Evolutionary conservation across 2,113 vertebrate species (phyloP).

Genomic region (Cochlearius cochlearius): DNA sequence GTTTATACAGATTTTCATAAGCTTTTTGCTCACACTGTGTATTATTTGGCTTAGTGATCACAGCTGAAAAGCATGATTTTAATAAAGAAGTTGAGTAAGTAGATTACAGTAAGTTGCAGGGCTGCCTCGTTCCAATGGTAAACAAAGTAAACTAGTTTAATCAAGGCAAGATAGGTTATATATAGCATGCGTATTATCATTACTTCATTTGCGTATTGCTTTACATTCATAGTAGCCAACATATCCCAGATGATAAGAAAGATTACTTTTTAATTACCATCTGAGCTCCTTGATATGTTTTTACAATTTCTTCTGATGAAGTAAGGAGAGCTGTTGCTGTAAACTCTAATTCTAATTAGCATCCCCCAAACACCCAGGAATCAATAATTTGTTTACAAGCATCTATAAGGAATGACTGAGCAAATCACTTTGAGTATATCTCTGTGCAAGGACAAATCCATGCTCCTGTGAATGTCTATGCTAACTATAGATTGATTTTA

Average conservation of each 20-base stretch:
- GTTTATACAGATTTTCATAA: constrained; percentile 55
- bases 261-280: background rate
- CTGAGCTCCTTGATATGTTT: background rate
- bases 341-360: background rate
- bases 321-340: background rate
- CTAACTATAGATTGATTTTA: background rate
- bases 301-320: background rate
- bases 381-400: background rate
- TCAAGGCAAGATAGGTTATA: background rate
- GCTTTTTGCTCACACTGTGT: constrained; percentile 31
- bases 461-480: background rate
- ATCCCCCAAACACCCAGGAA: background rate
- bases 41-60: constrained; percentile 52
- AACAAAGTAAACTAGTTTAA: constrained; percentile 5
- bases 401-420: background rate
- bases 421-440: background rate
- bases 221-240: background rate
- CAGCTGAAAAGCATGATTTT: constrained; percentile 53
- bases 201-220: background rate
- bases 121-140: background rate
- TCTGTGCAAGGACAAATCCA: background rate
- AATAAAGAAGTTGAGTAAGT: constrained; percentile 47
- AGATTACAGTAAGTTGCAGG: constrained; percentile 39
- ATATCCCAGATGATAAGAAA: background rate
- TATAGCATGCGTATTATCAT: background rate